Evolutionary conservation across 53 echinoderm and acorn worm genomes (phyloP).

Genomic region (Echinometra lucunter): DNA sequence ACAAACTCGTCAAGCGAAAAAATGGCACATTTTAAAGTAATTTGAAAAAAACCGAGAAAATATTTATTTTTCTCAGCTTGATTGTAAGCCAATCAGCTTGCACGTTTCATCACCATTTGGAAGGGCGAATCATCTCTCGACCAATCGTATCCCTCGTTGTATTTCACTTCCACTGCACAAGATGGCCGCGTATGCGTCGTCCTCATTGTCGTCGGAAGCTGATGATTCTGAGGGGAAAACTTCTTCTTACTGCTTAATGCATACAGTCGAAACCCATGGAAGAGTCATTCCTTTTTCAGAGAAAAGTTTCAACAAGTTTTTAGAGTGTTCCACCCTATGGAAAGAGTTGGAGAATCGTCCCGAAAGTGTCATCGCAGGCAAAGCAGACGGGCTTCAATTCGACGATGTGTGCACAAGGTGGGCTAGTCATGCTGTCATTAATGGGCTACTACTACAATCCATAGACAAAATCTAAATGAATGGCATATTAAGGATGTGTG

Average conservation of each 20-base stretch:
- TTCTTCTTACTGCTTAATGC: conserved; percentile 7
- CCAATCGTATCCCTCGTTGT: conserved; percentile 29
- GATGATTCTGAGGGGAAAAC: conserved; percentile 39
- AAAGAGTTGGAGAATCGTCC: not conserved
- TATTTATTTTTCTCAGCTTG: not conserved
- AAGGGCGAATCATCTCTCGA: conserved; percentile 8
- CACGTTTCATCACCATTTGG: not conserved
- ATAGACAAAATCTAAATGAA: too few species aligned
- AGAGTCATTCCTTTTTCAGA: conserved; percentile 43
- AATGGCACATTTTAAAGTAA: not conserved
- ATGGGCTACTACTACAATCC: too few species aligned
- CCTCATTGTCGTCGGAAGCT: conserved; percentile 28
- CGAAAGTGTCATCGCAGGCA: conserved; percentile 4
- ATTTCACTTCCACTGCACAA: conserved; percentile 13
- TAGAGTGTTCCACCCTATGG: not conserved
- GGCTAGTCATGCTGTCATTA: too few species aligned
- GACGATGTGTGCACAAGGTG: conserved; percentile 23
- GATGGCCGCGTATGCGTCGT: conserved; percentile 32
- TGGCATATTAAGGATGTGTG: too few species aligned
- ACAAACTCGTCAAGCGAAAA: conserved; percentile 31
- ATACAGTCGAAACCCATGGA: conserved; percentile 10
- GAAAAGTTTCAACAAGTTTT: conserved; percentile 38
- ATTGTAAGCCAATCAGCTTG: conserved; percentile 15
- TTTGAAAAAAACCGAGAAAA: not conserved
- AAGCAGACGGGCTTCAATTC: not conserved